Conservation (phyloP, 2,888 invertebrate genomes). For the Seladonia tumulorum region DNA sequence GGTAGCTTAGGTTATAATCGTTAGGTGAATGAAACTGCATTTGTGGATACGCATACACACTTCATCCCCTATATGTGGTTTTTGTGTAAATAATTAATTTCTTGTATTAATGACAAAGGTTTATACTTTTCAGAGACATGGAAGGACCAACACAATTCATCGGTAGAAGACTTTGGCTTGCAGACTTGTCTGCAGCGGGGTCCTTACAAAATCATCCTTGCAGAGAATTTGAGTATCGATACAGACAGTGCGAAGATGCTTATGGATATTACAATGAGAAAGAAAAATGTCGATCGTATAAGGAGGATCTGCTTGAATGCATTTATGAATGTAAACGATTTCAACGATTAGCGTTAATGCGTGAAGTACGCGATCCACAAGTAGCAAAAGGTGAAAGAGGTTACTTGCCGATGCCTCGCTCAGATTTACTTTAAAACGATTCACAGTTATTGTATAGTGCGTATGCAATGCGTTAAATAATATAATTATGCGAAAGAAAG, state of each 20-base stretch:
- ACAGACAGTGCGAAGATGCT: slow-evolving; percentile 92
- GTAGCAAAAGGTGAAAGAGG: slow-evolving; percentile 79
- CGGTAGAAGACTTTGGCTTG: background rate
- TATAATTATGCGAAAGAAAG: background rate
- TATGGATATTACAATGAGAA: slow-evolving; percentile 89
- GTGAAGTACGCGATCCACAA: slow-evolving; percentile 87
- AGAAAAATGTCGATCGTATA: slow-evolving; percentile 87
- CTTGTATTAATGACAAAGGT: background rate
- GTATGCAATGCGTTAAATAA: background rate
- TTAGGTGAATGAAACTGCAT: background rate
- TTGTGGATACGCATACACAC: background rate
- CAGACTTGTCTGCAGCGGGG: background rate
- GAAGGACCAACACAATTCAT: accelerated
- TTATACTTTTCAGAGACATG: background rate
- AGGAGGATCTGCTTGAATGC: slow-evolving; percentile 90
- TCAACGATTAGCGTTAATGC: slow-evolving; percentile 87
- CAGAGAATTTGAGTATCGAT: slow-evolving; percentile 88
- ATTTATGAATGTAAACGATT: slow-evolving; percentile 86
- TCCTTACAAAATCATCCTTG: slow-evolving; percentile 84
- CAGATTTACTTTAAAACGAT: background rate
- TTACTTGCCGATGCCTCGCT: background rate
- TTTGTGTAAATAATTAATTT: background rate
- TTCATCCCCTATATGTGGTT: background rate
- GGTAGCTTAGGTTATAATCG: background rate
- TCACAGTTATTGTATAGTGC: background rate